phyloP scores from a whole-genome alignment of 2,113 vertebrate species.

The Solenodon paradoxus region DNA sequence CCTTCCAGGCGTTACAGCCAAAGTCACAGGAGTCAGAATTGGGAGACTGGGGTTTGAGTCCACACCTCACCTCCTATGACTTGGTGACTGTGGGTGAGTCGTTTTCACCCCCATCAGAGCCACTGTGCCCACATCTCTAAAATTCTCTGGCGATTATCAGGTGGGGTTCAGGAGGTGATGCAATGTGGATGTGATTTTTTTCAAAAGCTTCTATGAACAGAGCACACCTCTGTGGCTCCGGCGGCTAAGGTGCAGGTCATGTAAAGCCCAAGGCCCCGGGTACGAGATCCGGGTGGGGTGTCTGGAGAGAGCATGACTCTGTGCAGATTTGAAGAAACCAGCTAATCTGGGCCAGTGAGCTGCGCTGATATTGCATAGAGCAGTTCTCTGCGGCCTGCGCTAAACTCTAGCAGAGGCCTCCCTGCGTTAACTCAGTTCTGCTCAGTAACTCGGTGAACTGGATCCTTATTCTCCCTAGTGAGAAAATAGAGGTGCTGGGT shows the following conservation, averaged over 20 bases:
- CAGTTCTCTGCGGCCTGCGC: background rate
- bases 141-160: background rate
- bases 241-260: too few species aligned
- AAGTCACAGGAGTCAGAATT: background rate
- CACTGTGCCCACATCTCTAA: background rate
- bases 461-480: background rate
- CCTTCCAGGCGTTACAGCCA: background rate
- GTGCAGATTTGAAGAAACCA: background rate
- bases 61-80: background rate
- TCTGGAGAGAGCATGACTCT: too few species aligned
- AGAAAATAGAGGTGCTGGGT: background rate
- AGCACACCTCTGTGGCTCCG: too few species aligned
- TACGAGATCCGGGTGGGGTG: too few species aligned
- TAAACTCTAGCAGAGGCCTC: too few species aligned
- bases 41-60: background rate
- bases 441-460: background rate
- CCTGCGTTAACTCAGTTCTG: background rate
- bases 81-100: background rate
- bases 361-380: background rate
- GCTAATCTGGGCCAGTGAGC: background rate
- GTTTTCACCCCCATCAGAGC: background rate
- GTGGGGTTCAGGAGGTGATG: background rate
- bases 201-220: background rate
- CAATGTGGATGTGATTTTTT: background rate
- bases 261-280: too few species aligned